Conservation (phyloP, 2,888 invertebrate genomes). For the Hoplodrina blanda region DNA sequence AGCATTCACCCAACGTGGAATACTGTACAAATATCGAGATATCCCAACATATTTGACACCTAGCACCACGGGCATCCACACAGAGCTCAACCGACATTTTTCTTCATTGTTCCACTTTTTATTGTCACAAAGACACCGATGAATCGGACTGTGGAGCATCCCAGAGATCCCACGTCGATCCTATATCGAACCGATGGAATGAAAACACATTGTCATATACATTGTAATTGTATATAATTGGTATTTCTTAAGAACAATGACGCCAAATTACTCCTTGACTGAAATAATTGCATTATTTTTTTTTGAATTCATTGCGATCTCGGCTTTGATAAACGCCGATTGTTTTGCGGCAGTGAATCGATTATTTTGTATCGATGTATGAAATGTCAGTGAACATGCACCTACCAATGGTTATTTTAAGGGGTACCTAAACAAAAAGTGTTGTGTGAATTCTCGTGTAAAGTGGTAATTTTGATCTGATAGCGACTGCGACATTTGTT, state of each 20-base stretch:
- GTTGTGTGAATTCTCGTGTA: constrained; percentile 60
- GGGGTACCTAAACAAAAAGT: constrained; percentile 39
- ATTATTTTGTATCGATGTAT: constrained; percentile 67
- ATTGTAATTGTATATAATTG: constrained; percentile 90
- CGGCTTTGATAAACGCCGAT: constrained; percentile 85
- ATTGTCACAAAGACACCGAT: constrained; percentile 67
- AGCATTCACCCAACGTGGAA: constrained; percentile 25
- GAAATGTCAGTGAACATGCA: constrained; percentile 61
- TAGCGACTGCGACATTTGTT: constrained; percentile 41
- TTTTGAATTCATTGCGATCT: constrained; percentile 68
- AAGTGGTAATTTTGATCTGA: constrained; percentile 61
- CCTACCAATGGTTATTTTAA: constrained; percentile 55
- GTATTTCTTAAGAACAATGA: constrained; percentile 90
- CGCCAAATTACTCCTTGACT: constrained; percentile 87
- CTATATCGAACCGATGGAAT: constrained; percentile 86
- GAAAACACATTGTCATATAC: constrained; percentile 88
- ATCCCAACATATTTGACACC: constrained; percentile 78
- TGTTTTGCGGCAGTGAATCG: constrained; percentile 77
- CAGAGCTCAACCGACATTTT: constrained; percentile 68
- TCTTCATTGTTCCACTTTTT: constrained; percentile 86
- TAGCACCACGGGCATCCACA: constrained; percentile 63
- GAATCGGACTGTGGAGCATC: constrained; percentile 76
- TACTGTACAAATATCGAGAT: constrained; percentile 57
- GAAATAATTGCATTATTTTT: constrained; percentile 87
- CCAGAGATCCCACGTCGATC: constrained; percentile 83